These are phyloP conservation scores for Falco biarmicus DNA, from an alignment of 2,797 vertebrate species.

Conservation along the genomic window DNA sequence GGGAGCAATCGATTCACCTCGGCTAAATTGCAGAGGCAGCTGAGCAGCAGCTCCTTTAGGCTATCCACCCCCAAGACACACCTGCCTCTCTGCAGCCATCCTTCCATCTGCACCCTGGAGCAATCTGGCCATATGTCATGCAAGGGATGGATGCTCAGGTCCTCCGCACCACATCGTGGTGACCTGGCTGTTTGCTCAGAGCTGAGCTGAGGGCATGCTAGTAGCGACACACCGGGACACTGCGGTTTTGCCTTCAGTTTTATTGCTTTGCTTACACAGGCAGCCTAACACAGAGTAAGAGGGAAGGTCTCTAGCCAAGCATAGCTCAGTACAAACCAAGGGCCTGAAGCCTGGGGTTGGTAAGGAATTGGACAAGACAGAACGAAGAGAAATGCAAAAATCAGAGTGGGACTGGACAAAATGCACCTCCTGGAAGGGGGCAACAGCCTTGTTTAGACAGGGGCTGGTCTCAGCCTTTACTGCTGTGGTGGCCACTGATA, in stretches of 20 bases:
- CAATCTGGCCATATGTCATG: neutral
- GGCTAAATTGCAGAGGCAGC: neutral
- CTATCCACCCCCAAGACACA: neutral
- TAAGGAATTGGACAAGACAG: neutral
- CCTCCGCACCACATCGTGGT: neutral
- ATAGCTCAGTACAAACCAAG: neutral
- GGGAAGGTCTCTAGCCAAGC: neutral
- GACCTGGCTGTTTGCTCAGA: neutral
- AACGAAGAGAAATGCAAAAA: neutral
- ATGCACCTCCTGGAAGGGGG: neutral
- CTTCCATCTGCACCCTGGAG: neutral
- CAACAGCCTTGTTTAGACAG: neutral
- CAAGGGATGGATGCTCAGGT: neutral
- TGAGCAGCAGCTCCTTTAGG: neutral
- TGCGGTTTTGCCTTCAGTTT: neutral
- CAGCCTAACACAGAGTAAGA: neutral
- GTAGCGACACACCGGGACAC: neutral
- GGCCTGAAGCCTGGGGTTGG: neutral
- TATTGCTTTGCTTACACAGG: conserved; percentile 18
- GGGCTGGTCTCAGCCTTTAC: neutral
- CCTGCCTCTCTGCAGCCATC: neutral
- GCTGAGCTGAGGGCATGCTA: neutral
- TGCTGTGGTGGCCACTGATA: neutral
- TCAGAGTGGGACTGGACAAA: neutral
- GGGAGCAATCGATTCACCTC: neutral